These are phyloP conservation scores for Prinia subflava DNA, from an alignment of 2,113 vertebrate genomes.

Conservation along the genomic window DNA sequence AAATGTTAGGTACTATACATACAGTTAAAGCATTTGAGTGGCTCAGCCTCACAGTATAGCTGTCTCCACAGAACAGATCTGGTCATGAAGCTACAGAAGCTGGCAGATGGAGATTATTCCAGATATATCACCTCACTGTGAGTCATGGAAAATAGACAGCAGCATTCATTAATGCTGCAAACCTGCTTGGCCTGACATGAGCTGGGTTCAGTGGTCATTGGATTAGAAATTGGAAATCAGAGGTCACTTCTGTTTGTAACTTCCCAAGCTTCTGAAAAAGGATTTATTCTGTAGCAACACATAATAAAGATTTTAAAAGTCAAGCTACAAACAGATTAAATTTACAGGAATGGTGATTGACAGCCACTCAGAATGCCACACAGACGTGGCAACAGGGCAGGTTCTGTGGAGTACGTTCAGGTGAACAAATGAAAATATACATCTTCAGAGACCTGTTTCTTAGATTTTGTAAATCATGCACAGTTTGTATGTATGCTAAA, in stretches of 20 bases:
- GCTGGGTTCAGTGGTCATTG: constrained; percentile 19
- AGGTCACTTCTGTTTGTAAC: neutral
- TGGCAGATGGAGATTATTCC: neutral
- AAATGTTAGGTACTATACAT: neutral
- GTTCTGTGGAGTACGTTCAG: neutral
- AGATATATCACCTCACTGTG: neutral
- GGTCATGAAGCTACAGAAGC: neutral
- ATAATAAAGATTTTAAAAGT: neutral
- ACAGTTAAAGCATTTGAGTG: neutral
- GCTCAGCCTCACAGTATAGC: neutral
- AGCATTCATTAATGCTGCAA: neutral
- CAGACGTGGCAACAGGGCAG: neutral
- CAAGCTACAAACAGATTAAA: neutral
- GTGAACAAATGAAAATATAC: neutral
- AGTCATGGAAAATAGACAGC: neutral
- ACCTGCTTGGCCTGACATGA: constrained; percentile 5
- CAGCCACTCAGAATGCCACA: neutral
- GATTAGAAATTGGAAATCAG: neutral
- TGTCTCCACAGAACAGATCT: neutral
- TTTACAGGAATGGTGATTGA: neutral
- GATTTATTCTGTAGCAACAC: neutral
- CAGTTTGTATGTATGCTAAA: neutral
- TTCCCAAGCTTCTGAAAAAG: neutral
- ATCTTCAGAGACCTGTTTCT: neutral
- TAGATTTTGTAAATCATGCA: neutral